These are phyloP conservation scores for Conger conger DNA, from an alignment of 2,113 vertebrate genomes.

Conservation along the genomic window DNA sequence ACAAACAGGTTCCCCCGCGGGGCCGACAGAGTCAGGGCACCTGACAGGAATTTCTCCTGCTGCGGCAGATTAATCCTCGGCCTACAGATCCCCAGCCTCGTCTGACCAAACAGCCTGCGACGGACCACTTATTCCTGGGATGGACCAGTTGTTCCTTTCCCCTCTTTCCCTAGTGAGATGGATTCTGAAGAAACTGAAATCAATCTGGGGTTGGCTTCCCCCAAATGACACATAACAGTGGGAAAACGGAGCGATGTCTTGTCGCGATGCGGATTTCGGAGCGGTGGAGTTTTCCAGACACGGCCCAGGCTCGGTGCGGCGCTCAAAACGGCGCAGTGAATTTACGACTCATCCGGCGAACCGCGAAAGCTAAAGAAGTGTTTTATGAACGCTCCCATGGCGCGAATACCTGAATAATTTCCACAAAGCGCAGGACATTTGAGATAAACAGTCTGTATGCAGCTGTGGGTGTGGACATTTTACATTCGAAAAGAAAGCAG, in stretches of 20 bases:
- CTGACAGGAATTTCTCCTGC: conserved; percentile 34
- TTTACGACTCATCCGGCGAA: neutral
- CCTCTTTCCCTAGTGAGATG: conserved; percentile 78
- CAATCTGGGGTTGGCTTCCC: neutral
- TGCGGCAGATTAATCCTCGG: conserved; percentile 49
- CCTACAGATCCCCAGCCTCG: conserved; percentile 46
- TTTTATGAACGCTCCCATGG: neutral
- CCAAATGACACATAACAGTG: neutral
- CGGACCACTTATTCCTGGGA: conserved; percentile 83
- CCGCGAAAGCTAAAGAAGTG: neutral
- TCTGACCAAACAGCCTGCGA: conserved; percentile 76
- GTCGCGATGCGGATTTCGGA: neutral
- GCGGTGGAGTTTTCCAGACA: neutral
- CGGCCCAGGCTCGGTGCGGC: too few relatives aligned
- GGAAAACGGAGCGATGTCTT: neutral
- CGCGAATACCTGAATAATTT: neutral
- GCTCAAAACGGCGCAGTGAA: neutral
- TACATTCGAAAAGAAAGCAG: too few relatives aligned
- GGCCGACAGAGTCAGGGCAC: conserved; percentile 35
- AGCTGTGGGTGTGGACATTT: too few relatives aligned
- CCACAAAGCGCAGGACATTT: neutral
- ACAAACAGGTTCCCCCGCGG: conserved; percentile 41
- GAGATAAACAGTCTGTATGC: too few relatives aligned
- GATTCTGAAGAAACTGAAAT: conserved; percentile 42
- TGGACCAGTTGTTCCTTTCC: conserved; percentile 78